Conservation (phyloP, 2,797 vertebrate species). For the Ctenosaura bakeri region DNA sequence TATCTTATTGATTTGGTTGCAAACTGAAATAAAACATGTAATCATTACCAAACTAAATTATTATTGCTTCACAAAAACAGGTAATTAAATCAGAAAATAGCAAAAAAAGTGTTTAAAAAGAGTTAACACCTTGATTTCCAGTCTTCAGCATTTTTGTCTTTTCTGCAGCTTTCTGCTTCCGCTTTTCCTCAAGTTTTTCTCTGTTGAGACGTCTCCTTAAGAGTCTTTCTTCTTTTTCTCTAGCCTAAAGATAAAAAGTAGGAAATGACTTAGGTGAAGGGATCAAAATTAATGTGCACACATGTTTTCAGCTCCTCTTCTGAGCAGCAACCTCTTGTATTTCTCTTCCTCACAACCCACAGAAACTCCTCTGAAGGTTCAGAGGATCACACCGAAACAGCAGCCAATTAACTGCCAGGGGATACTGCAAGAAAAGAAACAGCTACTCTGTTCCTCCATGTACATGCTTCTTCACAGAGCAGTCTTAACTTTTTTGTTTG, state of each 20-base stretch:
- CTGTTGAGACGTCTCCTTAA: constrained; percentile 94
- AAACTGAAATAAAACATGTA: not conserved
- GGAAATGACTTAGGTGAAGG: not conserved
- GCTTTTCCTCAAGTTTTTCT: constrained; percentile 95
- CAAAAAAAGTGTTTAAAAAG: not conserved
- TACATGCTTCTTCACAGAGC: not conserved
- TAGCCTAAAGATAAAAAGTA: constrained; percentile 85
- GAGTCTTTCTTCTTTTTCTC: constrained; percentile 97
- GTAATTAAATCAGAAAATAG: not conserved
- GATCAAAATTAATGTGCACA: not conserved
- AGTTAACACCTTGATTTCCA: constrained; percentile 83
- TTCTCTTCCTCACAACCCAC: not conserved
- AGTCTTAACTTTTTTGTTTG: too few species aligned
- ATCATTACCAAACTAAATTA: not conserved
- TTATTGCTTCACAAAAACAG: not conserved
- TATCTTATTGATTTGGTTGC: constrained; percentile 24
- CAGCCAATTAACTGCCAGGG: not conserved
- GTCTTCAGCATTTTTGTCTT: constrained; percentile 81
- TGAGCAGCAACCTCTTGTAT: not conserved
- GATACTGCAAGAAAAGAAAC: not conserved
- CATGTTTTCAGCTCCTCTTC: not conserved
- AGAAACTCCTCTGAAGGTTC: not conserved
- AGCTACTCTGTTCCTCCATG: not conserved
- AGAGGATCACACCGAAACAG: too few species aligned
- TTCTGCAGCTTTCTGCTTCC: constrained; percentile 91